Evolutionary conservation across 2,888 invertebrate genomes (phyloP).

Genomic region (Chironomus riparius): DNA sequence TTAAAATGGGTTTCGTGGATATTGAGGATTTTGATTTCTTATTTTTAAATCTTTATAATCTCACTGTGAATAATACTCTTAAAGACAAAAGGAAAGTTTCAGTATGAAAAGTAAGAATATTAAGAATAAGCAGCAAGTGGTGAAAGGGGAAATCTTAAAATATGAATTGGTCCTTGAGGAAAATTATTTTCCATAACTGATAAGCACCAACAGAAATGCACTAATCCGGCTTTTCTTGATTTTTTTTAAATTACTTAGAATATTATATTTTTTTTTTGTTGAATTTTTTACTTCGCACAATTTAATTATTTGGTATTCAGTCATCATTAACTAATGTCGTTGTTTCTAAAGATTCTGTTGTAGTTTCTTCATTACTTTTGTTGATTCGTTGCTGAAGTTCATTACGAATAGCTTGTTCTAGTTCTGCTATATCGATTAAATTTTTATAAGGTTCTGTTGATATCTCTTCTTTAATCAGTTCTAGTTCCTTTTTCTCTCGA

Average conservation of each 20-base stretch:
- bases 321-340: slow-evolving; percentile 11
- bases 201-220: background rate
- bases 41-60: no score
- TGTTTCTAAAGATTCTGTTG: background rate
- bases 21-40: no score
- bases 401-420: slow-evolving; percentile 42
- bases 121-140: background rate
- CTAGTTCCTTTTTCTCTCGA: slow-evolving; percentile 28
- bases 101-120: no score
- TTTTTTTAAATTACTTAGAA: background rate
- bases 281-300: background rate
- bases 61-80: no score
- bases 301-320: background rate
- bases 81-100: no score
- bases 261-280: background rate
- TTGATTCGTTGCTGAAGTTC: slow-evolving; percentile 33
- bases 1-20: no score
- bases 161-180: background rate
- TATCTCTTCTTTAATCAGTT: background rate
- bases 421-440: slow-evolving; percentile 35
- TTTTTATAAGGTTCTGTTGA: slow-evolving; percentile 31
- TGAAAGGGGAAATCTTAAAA: background rate
- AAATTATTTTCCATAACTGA: background rate
- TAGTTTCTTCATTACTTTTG: background rate
- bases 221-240: background rate